phyloP scores from a whole-genome alignment of 2,888 invertebrate species.

The Drosophila nr. medialis region DNA sequence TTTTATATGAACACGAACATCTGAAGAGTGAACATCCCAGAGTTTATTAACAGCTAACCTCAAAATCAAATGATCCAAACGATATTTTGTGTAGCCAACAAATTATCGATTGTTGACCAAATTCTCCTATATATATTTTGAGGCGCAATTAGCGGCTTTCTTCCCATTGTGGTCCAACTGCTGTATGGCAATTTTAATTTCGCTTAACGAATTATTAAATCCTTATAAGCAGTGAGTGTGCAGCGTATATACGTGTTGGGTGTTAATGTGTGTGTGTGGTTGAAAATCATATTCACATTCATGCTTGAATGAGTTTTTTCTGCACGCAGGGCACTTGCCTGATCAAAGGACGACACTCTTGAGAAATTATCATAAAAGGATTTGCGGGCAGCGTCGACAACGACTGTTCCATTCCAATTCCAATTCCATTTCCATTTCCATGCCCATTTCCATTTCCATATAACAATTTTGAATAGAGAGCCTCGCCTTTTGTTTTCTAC shows the following conservation, averaged over 20 bases:
- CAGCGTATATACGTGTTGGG: slow-evolving; percentile 12
- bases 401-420: slow-evolving; percentile 39
- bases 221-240: slow-evolving; percentile 58
- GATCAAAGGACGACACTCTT: slow-evolving; percentile 84
- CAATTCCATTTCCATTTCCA: slow-evolving; percentile 10
- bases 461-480: slow-evolving; percentile 69
- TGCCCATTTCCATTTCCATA: slow-evolving; percentile 24
- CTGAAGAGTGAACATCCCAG: background rate
- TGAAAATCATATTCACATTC: slow-evolving; percentile 81
- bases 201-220: slow-evolving; percentile 81
- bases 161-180: slow-evolving; percentile 45
- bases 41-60: background rate
- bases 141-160: background rate
- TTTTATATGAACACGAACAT: background rate
- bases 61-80: background rate
- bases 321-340: slow-evolving; percentile 77
- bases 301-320: slow-evolving; percentile 83
- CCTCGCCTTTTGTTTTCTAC: slow-evolving; percentile 63
- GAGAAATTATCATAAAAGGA: slow-evolving; percentile 84
- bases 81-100: background rate
- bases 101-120: background rate
- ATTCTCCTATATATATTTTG: slow-evolving; percentile 5
- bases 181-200: slow-evolving; percentile 77
- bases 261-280: slow-evolving; percentile 60
- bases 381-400: slow-evolving; percentile 63